phyloP scores from a whole-genome alignment of 2,797 vertebrate genomes.

The Tragopan temminckii region DNA sequence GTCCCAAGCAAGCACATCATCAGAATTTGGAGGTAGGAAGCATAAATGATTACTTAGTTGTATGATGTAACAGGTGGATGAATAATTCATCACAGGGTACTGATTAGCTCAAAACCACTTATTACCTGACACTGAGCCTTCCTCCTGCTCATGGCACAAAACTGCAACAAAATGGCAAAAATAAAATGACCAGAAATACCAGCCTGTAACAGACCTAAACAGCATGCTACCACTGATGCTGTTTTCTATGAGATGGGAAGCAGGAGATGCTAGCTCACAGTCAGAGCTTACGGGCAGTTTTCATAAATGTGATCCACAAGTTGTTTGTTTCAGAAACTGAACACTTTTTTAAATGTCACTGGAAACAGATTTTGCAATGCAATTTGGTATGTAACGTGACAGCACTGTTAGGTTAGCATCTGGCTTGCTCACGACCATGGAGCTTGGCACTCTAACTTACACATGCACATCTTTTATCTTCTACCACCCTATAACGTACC shows the following conservation, averaged over 20 bases:
- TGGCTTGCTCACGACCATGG: neutral
- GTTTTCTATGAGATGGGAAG: neutral
- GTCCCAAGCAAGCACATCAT: neutral
- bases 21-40: neutral
- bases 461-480: neutral
- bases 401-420: neutral
- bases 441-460: neutral
- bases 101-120: neutral
- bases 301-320: neutral
- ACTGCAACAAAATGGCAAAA: neutral
- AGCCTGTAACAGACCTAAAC: neutral
- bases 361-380: neutral
- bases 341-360: neutral
- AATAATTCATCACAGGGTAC: neutral
- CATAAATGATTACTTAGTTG: neutral
- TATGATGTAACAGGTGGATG: neutral
- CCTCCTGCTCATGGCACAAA: neutral
- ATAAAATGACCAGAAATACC: neutral
- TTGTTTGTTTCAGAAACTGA: neutral
- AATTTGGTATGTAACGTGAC: neutral
- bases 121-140: neutral
- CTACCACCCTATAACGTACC: rapidly evolving
- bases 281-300: neutral
- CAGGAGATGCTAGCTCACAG: neutral
- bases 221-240: rapidly evolving